Percentiles rank a stretch among this genome's conserved stretches.
Conservation (phyloP, 2,113 vertebrate species). For the Chunga burmeisteri region DNA sequence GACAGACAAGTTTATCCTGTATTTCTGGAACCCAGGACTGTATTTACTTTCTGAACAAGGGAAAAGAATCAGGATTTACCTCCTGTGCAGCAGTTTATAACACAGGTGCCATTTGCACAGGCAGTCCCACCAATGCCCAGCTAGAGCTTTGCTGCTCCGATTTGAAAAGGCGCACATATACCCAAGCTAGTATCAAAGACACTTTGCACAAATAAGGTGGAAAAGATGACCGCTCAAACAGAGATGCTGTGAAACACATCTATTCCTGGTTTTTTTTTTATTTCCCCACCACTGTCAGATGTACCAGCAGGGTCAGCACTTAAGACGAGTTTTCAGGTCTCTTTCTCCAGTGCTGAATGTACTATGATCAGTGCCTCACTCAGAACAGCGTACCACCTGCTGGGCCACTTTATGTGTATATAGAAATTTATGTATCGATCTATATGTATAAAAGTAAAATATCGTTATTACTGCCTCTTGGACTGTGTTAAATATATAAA, state of each 20-base stretch:
- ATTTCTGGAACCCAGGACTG: neutral
- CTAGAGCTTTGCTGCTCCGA: neutral
- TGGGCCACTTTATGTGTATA: neutral
- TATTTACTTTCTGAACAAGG: neutral
- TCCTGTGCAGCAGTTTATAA: neutral
- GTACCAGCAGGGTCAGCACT: neutral
- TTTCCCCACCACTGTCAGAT: neutral
- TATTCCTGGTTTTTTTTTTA: neutral
- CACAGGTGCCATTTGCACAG: neutral
- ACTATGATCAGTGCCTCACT: neutral
- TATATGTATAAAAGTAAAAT: neutral
- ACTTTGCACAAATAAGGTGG: neutral
- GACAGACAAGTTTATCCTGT: neutral
- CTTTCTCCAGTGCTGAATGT: neutral
- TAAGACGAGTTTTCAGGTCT: neutral
- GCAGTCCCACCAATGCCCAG: neutral
- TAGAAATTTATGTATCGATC: neutral
- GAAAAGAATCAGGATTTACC: neutral
- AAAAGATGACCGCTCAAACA: neutral
- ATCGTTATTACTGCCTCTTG: neutral
- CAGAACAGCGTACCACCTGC: neutral
- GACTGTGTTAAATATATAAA: neutral
- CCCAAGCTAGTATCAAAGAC: neutral
- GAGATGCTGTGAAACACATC: neutral
- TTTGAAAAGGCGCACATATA: neutral